phyloP scores from a whole-genome alignment of 2,797 vertebrate genomes.

The Tokudaia muenninki region DNA sequence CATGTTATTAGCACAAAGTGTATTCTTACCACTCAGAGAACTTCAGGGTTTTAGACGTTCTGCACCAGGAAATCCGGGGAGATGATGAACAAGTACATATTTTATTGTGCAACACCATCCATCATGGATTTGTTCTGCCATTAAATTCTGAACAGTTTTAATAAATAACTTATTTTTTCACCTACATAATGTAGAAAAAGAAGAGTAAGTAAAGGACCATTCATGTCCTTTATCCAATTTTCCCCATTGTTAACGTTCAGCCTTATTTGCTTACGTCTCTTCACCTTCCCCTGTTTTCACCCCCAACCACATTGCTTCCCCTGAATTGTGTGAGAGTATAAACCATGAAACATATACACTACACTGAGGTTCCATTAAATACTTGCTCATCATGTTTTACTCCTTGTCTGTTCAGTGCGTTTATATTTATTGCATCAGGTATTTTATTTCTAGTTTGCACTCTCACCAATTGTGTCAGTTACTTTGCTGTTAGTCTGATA shows the following conservation, averaged over 20 bases:
- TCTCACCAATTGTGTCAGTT: neutral
- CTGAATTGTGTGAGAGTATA: neutral
- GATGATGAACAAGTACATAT: neutral
- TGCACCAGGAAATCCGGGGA: neutral
- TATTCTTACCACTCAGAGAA: neutral
- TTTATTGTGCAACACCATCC: neutral
- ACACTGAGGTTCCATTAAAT: neutral
- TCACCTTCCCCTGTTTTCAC: neutral
- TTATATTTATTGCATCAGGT: neutral
- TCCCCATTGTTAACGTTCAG: neutral
- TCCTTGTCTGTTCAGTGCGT: neutral
- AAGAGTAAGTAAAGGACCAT: neutral
- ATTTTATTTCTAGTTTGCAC: neutral
- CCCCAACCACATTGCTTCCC: neutral
- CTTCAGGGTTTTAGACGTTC: neutral
- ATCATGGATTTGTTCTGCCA: neutral
- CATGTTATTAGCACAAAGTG: neutral
- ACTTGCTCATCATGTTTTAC: neutral
- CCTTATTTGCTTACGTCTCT: neutral
- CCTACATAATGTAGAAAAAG: neutral
- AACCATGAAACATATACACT: neutral
- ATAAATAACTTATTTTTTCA: neutral
- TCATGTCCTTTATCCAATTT: neutral
- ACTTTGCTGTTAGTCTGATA: neutral
- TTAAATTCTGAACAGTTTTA: neutral